Evolutionary conservation across 2,113 vertebrate species (phyloP).

Genomic region (Aegithalos caudatus): DNA sequence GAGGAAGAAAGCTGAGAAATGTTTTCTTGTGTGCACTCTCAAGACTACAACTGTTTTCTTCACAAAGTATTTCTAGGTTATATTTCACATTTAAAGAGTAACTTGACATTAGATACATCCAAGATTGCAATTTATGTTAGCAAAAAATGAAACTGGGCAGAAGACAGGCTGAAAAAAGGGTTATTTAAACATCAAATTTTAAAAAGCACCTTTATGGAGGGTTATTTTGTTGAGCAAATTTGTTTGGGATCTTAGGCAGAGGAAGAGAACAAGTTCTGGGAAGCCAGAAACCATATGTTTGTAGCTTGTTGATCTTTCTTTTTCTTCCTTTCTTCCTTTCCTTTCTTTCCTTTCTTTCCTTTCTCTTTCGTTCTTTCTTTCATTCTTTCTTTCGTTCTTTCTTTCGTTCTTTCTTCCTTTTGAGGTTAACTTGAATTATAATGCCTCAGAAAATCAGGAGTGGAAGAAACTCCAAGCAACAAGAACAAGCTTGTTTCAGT

Average conservation of each 20-base stretch:
- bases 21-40: neutral
- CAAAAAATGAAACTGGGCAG: neutral
- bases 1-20: neutral
- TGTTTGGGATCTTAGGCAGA: constrained; percentile 3
- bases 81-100: neutral
- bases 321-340: neutral
- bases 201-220: neutral
- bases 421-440: constrained; percentile 27
- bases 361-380: neutral
- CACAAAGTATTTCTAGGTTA: neutral
- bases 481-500: neutral
- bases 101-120: neutral
- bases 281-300: constrained; percentile 7
- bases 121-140: neutral
- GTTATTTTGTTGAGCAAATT: constrained; percentile 15
- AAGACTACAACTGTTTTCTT: neutral
- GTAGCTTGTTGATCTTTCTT: neutral
- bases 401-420: neutral
- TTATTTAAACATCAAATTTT: constrained; percentile 8
- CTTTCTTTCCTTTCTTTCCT: too few relatives aligned
- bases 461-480: neutral
- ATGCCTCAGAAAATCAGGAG: constrained; percentile 1
- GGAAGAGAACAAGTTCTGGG: neutral
- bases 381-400: too few relatives aligned
- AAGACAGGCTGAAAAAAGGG: neutral